Percentiles rank a stretch among this genome's conserved stretches.
phyloP scores from a whole-genome alignment of 1,140 invertebrate species.

The Leucophenga varia region DNA sequence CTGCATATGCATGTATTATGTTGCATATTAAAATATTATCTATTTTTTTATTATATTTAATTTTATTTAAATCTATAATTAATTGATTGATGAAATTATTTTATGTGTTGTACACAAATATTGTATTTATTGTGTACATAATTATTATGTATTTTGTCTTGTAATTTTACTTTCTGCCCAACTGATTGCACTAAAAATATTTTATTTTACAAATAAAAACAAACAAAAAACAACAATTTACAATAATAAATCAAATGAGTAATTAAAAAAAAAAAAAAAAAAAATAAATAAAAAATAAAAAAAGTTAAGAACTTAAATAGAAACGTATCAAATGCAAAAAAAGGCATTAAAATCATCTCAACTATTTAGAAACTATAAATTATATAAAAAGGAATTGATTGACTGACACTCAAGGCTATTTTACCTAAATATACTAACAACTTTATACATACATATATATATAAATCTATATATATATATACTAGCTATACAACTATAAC shows the following conservation, averaged over 20 bases:
- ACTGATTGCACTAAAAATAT: slow-evolving; percentile 44
- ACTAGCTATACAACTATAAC: neutral
- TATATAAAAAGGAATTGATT: slow-evolving; percentile 33
- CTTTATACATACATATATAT: slow-evolving; percentile 11
- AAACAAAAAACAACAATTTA: slow-evolving; percentile 12
- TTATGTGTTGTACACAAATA: slow-evolving; percentile 30
- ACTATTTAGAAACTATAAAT: slow-evolving; percentile 13
- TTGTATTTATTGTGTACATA: slow-evolving; percentile 16
- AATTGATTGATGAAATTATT: slow-evolving; percentile 26
- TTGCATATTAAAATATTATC: slow-evolving; percentile 5
- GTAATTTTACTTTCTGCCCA: slow-evolving; percentile 56
- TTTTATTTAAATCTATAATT: neutral
- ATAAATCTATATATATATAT: too few species aligned
- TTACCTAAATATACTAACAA: slow-evolving; percentile 19
- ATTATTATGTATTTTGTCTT: slow-evolving; percentile 37
- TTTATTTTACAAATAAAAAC: slow-evolving; percentile 14
- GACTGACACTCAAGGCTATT: slow-evolving; percentile 51
- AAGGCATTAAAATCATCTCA: slow-evolving; percentile 6
- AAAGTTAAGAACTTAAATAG: neutral
- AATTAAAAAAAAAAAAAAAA: neutral
- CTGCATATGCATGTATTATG: slow-evolving; percentile 16
- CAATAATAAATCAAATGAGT: neutral
- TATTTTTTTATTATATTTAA: too few species aligned
- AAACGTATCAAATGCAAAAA: slow-evolving; percentile 12
- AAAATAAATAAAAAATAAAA: neutral